Conservation (phyloP, 1,140 invertebrate genomes). For the Heliconius melpomene region DNA sequence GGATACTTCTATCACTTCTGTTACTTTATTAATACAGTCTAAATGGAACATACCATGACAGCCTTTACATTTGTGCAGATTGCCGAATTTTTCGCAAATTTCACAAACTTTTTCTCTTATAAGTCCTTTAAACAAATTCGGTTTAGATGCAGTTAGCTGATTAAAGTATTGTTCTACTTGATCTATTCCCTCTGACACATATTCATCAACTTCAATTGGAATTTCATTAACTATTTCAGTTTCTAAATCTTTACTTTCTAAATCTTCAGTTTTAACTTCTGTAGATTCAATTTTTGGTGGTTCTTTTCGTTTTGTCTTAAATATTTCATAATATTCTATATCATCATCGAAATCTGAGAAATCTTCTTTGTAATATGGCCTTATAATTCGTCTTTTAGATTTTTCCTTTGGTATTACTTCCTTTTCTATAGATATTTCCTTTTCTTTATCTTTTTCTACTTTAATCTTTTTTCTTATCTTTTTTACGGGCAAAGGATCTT, state of each 20-base stretch:
- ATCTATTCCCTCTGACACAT: constrained; percentile 51
- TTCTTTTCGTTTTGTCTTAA: constrained; percentile 45
- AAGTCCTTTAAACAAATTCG: constrained; percentile 83
- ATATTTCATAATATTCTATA: constrained; percentile 59
- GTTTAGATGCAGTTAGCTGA: constrained; percentile 64
- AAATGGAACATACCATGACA: constrained; percentile 82
- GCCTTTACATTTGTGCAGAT: constrained; percentile 85
- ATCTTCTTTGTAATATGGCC: constrained; percentile 68
- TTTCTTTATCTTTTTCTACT: constrained; percentile 50
- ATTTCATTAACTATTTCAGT: constrained; percentile 25
- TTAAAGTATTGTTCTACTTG: constrained; percentile 66
- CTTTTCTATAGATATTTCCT: constrained; percentile 30
- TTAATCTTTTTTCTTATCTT: constrained; percentile 56
- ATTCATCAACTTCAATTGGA: constrained; percentile 33
- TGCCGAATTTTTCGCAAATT: constrained; percentile 83
- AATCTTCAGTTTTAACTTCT: neutral
- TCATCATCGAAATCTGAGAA: constrained; percentile 66
- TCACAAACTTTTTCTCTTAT: constrained; percentile 85
- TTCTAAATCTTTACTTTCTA: constrained; percentile 10
- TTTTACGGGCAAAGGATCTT: constrained; percentile 48
- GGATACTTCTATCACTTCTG: constrained; percentile 47
- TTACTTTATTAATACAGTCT: constrained; percentile 71
- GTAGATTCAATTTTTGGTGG: constrained; percentile 21
- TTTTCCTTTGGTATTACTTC: constrained; percentile 56
- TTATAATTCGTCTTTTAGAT: constrained; percentile 61